phyloP scores from a whole-genome alignment of 2,113 vertebrate genomes.

The Galeopterus variegatus region DNA sequence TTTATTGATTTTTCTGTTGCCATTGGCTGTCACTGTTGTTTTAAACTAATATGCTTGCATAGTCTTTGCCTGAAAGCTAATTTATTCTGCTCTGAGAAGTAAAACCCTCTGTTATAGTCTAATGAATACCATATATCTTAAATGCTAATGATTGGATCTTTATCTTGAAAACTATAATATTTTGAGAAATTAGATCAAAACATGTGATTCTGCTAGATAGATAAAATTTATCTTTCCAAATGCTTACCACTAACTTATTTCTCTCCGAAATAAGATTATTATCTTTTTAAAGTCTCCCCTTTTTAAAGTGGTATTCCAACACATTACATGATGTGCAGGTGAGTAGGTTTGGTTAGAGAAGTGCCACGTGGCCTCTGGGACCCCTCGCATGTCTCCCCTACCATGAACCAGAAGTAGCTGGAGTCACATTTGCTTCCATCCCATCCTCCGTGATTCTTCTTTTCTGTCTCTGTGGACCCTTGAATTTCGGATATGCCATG shows the following conservation, averaged over 20 bases:
- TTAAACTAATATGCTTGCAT: constrained; percentile 74
- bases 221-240: constrained; percentile 61
- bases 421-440: neutral
- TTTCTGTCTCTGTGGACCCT: neutral
- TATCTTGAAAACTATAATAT: constrained; percentile 69
- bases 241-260: constrained; percentile 27
- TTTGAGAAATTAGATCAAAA: constrained; percentile 71
- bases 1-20: constrained; percentile 73
- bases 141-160: constrained; percentile 66
- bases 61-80: constrained; percentile 82
- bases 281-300: neutral
- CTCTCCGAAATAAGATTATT: constrained; percentile 60
- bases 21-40: constrained; percentile 55
- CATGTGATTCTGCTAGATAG: neutral
- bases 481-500: neutral
- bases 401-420: neutral
- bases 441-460: neutral
- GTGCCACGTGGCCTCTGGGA: neutral
- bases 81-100: constrained; percentile 71
- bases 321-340: neutral
- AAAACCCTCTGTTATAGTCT: constrained; percentile 51
- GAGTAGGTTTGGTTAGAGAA: constrained; percentile 33
- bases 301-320: neutral
- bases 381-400: neutral
- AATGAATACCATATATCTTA: constrained; percentile 77